Evolutionary conservation across 2,888 invertebrate genomes (phyloP).

Genomic region (Byasa hedistus): DNA sequence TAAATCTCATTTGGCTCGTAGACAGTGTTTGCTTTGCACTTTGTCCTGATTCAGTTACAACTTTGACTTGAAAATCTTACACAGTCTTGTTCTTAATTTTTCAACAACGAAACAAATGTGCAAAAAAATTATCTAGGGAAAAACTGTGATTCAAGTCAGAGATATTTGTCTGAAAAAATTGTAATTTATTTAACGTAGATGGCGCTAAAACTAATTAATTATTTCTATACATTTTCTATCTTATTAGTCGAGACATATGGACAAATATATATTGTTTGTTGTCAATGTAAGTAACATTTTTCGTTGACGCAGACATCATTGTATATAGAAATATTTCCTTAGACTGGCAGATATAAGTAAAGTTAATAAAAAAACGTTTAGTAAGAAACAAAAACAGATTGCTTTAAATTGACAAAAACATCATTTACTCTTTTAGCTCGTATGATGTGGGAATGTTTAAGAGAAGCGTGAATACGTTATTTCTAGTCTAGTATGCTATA

Average conservation of each 20-base stretch:
- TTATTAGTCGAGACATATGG: neutral
- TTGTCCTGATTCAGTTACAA: slow-evolving; percentile 10
- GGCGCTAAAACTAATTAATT: neutral
- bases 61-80: neutral
- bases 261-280: neutral
- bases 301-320: too few species aligned
- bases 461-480: too few species aligned
- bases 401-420: neutral
- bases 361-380: neutral
- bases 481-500: too few species aligned
- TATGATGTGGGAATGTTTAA: too few species aligned
- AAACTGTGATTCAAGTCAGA: too few species aligned
- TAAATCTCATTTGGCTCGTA: slow-evolving; percentile 21
- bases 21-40: slow-evolving; percentile 23
- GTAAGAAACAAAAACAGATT: neutral
- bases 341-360: too few species aligned
- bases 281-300: too few species aligned
- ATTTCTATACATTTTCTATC: neutral
- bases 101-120: neutral
- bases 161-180: neutral
- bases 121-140: neutral
- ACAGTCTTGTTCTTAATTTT: neutral
- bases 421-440: neutral
- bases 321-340: too few species aligned
- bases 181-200: neutral